Percentiles rank a stretch among this genome's conserved stretches.
Conservation (phyloP, 2,888 invertebrate genomes). For the Eulithis prunata region DNA sequence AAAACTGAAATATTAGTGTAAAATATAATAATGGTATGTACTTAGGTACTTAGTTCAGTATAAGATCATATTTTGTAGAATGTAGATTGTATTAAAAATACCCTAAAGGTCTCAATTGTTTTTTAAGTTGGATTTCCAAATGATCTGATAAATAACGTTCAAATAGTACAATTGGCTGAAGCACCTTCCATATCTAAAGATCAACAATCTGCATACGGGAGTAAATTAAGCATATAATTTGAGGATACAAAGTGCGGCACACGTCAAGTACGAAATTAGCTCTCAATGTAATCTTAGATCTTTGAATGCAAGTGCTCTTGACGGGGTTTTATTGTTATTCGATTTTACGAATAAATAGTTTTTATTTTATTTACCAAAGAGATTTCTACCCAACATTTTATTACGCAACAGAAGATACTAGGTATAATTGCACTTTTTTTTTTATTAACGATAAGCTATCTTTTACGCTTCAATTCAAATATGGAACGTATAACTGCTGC, state of each 20-base stretch:
- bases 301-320: constrained; percentile 47
- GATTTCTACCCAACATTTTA: too few species aligned
- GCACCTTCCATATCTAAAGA: constrained; percentile 64
- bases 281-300: constrained; percentile 69
- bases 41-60: too few species aligned
- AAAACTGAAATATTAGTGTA: too few species aligned
- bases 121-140: constrained; percentile 12
- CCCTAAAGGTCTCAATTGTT: too few species aligned
- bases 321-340: constrained; percentile 44
- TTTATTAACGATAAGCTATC: constrained; percentile 42
- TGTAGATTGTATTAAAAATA: too few species aligned
- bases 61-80: too few species aligned
- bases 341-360: constrained; percentile 15
- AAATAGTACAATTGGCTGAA: constrained; percentile 47
- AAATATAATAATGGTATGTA: too few species aligned
- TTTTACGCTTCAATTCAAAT: constrained; percentile 75
- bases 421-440: constrained; percentile 4
- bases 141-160: constrained; percentile 25
- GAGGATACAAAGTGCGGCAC: constrained; percentile 58
- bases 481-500: constrained; percentile 67
- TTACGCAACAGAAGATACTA: too few species aligned
- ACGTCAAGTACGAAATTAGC: constrained; percentile 70
- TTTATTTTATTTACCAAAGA: too few species aligned
- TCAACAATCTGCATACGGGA: constrained; percentile 62
- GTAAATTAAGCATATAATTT: constrained; percentile 75